These are phyloP conservation scores for Hippoglossus stenolepis DNA, from an alignment of 2,113 vertebrate genomes.

Conservation along the genomic window DNA sequence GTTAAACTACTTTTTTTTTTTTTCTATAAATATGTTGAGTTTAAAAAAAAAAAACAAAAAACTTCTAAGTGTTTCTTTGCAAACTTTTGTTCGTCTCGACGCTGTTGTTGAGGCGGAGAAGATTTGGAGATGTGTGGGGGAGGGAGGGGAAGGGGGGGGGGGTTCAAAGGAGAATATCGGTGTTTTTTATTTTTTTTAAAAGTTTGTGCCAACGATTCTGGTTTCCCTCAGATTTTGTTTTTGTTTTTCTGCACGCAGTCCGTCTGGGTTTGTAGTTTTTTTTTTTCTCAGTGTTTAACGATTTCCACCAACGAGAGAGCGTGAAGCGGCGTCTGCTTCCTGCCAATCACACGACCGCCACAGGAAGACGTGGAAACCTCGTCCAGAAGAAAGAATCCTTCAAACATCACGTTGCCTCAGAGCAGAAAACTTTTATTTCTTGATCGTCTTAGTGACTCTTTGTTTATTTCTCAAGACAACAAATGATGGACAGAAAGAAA, in stretches of 20 bases:
- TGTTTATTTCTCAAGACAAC: too few relatives aligned
- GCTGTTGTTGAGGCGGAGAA: constrained; percentile 80
- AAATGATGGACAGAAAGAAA: not conserved
- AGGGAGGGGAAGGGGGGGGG: not conserved
- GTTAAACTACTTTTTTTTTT: constrained; percentile 79
- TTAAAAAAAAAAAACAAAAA: constrained; percentile 61
- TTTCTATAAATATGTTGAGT: constrained; percentile 84
- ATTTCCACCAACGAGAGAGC: not conserved
- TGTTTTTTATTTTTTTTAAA: constrained; percentile 10
- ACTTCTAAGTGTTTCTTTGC: constrained; percentile 86
- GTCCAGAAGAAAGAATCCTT: not conserved
- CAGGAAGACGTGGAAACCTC: constrained; percentile 2
- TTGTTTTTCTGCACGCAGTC: not conserved
- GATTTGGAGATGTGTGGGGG: constrained; percentile 23
- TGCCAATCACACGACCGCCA: not conserved
- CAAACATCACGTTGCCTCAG: too few relatives aligned
- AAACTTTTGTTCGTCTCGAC: constrained; percentile 85
- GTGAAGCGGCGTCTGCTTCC: not conserved
- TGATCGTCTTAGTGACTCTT: too few relatives aligned
- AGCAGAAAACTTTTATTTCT: too few relatives aligned
- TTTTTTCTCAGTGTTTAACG: not conserved
- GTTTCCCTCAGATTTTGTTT: not conserved
- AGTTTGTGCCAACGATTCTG: constrained; percentile 46
- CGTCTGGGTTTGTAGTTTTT: not conserved
- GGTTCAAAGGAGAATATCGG: constrained; percentile 70